phyloP scores from a whole-genome alignment of 2,888 invertebrate species.

The Anagyrus pseudococci region DNA sequence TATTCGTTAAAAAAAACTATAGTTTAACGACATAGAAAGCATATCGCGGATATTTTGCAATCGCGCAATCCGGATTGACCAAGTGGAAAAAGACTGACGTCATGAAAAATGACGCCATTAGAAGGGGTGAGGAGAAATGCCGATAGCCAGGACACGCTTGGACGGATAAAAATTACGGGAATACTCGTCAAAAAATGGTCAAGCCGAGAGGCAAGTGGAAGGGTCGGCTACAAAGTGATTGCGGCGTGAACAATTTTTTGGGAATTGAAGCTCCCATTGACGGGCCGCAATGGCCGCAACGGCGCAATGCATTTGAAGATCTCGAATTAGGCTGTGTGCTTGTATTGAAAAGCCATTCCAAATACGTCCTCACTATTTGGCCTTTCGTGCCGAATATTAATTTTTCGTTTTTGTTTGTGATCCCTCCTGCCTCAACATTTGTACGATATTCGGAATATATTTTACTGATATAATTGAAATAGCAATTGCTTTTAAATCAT shows the following conservation, averaged over 20 bases:
- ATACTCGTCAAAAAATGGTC: conserved; percentile 25
- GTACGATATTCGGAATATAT: no score
- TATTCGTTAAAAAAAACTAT: no score
- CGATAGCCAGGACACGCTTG: background rate
- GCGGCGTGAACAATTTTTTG: background rate
- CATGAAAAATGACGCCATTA: conserved; percentile 43
- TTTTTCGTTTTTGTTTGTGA: no score
- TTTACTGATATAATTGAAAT: no score
- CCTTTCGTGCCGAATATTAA: no score
- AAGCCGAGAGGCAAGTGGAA: background rate
- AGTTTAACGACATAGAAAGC: no score
- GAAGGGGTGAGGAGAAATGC: background rate
- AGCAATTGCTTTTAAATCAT: no score
- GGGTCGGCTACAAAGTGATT: background rate
- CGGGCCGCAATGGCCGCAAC: background rate
- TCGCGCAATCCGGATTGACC: conserved; percentile 25
- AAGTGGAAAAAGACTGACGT: conserved; percentile 50
- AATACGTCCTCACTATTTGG: no score
- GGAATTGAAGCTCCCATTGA: conserved; percentile 13
- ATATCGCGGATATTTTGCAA: background rate
- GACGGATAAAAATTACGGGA: conserved; percentile 26
- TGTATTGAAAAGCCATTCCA: no score
- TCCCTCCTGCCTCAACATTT: no score
- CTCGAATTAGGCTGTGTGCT: no score
- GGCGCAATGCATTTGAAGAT: no score